Conservation (phyloP, 2,797 vertebrate species). For the Eulemur mongoz region DNA sequence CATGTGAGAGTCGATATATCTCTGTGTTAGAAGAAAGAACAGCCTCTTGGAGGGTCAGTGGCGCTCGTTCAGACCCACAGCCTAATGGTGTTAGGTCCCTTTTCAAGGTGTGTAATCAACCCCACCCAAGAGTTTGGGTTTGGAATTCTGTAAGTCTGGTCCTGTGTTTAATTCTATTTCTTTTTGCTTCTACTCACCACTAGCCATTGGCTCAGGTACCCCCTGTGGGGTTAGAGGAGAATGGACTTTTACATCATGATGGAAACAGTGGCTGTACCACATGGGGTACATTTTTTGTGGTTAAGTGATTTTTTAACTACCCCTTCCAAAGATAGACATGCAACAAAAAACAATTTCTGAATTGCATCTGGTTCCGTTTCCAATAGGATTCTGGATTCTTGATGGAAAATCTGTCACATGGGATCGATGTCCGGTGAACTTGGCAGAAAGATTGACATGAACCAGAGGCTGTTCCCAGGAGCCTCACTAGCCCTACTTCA, state of each 20-base stretch:
- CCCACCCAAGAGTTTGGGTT: not conserved
- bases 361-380: not conserved
- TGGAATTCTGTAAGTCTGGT: not conserved
- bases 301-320: not conserved
- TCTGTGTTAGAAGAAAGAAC: not conserved
- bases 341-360: not conserved
- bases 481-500: not conserved
- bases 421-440: not conserved
- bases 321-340: not conserved
- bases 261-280: not conserved
- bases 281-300: not conserved
- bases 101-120: not conserved
- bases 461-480: not conserved
- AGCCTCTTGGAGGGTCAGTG: not conserved
- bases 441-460: not conserved
- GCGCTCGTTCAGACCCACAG: not conserved
- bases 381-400: not conserved
- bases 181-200: not conserved
- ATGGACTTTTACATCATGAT: not conserved
- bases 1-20: rapidly evolving
- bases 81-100: not conserved
- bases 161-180: not conserved
- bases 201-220: not conserved
- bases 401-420: not conserved
- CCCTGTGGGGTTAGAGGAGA: not conserved